Evolutionary conservation across 2,797 vertebrate species (phyloP).

Genomic region (Rhinogobio ventralis): DNA sequence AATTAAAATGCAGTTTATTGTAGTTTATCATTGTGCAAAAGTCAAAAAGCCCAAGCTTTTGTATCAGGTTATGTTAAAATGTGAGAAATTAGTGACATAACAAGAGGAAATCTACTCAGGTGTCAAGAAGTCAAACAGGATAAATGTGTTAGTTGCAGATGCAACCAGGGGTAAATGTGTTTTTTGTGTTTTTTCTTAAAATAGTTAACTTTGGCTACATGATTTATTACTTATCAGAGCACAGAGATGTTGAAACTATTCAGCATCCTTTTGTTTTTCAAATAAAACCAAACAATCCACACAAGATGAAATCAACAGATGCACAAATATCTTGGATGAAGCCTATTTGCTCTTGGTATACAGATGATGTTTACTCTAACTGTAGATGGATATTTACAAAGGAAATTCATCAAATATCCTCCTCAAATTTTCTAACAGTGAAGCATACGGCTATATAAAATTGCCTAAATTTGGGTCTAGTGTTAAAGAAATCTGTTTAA

Average conservation of each 20-base stretch:
- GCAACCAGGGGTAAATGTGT: background rate
- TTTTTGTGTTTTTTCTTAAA: background rate
- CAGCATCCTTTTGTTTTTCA: too few relatives aligned
- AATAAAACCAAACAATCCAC: background rate
- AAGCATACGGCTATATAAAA: background rate
- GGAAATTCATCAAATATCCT: background rate
- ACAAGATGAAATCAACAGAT: background rate
- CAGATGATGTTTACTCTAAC: background rate
- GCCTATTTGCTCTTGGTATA: background rate
- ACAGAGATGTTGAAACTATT: too few relatives aligned
- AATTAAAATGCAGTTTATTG: background rate
- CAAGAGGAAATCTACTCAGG: background rate
- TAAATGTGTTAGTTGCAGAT: background rate
- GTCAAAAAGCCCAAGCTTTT: background rate
- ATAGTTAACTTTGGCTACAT: background rate
- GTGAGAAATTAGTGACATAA: background rate
- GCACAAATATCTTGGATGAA: background rate
- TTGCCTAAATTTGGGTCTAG: background rate
- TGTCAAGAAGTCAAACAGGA: background rate
- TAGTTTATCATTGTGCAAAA: background rate
- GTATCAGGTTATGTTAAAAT: background rate
- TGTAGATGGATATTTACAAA: background rate
- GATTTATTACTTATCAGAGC: background rate
- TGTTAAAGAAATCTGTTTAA: background rate
- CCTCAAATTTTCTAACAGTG: background rate